phyloP scores from a whole-genome alignment of 2,797 vertebrate species.

The Sparidentex hasta region DNA sequence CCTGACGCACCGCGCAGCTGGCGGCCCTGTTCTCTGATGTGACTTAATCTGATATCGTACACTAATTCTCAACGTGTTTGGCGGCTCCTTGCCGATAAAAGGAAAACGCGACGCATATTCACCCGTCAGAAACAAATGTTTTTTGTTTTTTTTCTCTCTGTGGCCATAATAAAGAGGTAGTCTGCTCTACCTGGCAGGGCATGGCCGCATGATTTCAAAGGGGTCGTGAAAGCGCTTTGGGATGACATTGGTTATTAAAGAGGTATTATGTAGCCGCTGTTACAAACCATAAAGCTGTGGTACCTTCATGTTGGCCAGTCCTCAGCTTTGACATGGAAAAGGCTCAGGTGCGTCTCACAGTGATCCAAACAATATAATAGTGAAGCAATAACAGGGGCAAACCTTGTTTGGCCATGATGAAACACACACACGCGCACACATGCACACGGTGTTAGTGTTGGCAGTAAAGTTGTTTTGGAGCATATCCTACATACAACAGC shows the following conservation, averaged over 20 bases:
- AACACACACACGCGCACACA: no score
- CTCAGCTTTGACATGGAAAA: constrained; percentile 5
- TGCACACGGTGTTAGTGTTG: not conserved
- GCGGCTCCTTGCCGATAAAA: not conserved
- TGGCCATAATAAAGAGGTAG: not conserved
- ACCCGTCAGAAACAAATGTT: not conserved
- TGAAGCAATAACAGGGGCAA: constrained; percentile 2
- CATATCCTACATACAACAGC: not conserved
- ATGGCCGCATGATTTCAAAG: not conserved
- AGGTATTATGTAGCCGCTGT: not conserved
- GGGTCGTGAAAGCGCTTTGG: constrained; percentile 1
- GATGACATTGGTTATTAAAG: not conserved
- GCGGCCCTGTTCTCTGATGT: constrained; percentile 23
- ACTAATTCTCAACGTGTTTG: constrained; percentile 26
- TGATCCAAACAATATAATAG: not conserved
- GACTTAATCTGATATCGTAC: constrained; percentile 33
- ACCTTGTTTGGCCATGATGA: constrained; percentile 2
- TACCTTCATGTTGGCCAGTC: not conserved
- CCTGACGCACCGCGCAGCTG: constrained; percentile 54
- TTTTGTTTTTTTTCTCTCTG: constrained; percentile 9
- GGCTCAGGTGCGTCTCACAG: not conserved
- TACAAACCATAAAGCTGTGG: not conserved
- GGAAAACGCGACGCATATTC: not conserved
- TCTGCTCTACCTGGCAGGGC: no score
- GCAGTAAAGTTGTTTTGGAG: not conserved